Evolutionary conservation across 2,888 invertebrate genomes (phyloP).

Genomic region (Spisula subtruncata): DNA sequence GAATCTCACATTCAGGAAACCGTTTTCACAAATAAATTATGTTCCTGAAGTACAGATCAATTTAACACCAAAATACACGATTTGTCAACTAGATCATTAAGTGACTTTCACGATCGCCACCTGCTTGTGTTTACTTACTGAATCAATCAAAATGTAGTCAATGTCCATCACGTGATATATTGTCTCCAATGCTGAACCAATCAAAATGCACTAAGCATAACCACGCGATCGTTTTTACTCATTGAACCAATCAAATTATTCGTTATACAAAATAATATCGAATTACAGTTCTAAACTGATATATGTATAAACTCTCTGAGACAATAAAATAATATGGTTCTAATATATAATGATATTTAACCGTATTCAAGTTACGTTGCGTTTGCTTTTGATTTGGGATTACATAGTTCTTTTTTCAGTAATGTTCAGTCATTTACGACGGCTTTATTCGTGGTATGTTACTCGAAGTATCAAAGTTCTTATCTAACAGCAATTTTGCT

Average conservation of each 20-base stretch:
- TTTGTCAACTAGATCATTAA: neutral
- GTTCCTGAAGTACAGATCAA: neutral
- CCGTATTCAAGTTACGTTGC: no score
- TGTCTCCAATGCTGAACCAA: no score
- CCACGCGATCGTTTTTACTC: no score
- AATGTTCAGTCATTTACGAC: no score
- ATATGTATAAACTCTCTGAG: no score
- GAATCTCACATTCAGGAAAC: neutral
- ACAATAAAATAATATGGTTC: no score
- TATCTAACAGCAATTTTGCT: neutral
- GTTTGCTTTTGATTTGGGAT: no score
- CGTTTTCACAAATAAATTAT: neutral
- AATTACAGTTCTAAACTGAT: neutral
- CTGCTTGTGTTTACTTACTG: neutral
- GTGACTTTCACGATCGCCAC: neutral
- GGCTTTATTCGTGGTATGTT: neutral
- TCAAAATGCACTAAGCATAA: neutral
- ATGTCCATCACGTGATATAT: no score
- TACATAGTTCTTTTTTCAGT: no score
- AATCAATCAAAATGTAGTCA: neutral
- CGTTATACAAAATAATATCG: neutral
- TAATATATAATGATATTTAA: no score
- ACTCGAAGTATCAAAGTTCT: neutral
- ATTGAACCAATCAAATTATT: no score
- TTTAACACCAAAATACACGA: neutral